Conservation (phyloP, 92 coral and sea anemone species). For the Phenganax marumi region DNA sequence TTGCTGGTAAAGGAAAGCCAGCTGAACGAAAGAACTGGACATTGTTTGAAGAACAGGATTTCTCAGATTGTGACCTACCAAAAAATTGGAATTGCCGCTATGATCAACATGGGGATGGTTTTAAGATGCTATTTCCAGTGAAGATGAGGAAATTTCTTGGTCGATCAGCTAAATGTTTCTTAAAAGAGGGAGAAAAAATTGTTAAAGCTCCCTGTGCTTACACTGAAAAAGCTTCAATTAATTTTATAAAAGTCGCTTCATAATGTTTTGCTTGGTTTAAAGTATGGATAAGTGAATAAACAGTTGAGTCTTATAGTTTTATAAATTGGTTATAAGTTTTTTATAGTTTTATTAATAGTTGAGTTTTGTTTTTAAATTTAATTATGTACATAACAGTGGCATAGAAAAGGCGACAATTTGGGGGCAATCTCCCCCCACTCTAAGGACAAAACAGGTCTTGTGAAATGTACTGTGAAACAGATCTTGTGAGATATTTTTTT, state of each 20-base stretch:
- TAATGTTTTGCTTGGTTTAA: slow-evolving; percentile 1
- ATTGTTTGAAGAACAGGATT: slow-evolving; percentile 53
- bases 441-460: too few relatives aligned
- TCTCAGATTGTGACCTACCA: slow-evolving; percentile 40
- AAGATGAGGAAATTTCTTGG: slow-evolving; percentile 56
- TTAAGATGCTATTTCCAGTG: slow-evolving; percentile 53
- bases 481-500: too few relatives aligned
- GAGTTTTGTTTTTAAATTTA: too few relatives aligned
- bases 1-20: slow-evolving; percentile 12
- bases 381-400: too few relatives aligned
- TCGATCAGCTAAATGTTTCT: slow-evolving; percentile 32
- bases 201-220: slow-evolving; percentile 34
- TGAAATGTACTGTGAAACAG: too few relatives aligned
- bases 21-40: slow-evolving; percentile 40
- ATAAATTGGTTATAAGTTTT: too few relatives aligned
- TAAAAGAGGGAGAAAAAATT: slow-evolving; percentile 1
- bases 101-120: slow-evolving; percentile 64
- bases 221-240: slow-evolving; percentile 49
- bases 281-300: too few relatives aligned
- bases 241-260: slow-evolving; percentile 46
- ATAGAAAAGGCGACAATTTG: too few relatives aligned
- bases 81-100: slow-evolving; percentile 21
- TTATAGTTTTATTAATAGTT: too few relatives aligned
- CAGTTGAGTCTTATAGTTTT: too few relatives aligned
- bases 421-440: too few relatives aligned